Conservation (phyloP, 2,113 vertebrate genomes). For the Lophotis ruficrista region DNA sequence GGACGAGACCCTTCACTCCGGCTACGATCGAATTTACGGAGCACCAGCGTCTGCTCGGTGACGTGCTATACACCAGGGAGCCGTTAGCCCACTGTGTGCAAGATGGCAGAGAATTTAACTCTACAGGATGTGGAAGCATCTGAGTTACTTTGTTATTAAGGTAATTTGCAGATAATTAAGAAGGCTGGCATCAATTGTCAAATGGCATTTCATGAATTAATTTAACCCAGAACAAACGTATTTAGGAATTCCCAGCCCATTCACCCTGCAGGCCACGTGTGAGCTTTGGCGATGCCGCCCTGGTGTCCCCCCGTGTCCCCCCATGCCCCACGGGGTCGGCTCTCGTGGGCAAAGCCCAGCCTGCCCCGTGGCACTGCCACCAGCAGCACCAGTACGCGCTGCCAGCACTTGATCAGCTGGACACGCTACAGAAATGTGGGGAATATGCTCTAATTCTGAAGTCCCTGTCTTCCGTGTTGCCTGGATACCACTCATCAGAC, state of each 20-base stretch:
- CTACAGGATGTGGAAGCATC: not conserved
- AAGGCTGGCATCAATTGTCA: not conserved
- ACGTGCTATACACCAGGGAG: not conserved
- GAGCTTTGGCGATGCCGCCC: not conserved
- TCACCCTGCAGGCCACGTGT: not conserved
- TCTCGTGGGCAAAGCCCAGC: not conserved
- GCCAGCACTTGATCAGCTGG: not conserved
- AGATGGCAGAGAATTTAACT: not conserved
- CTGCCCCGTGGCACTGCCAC: fast-evolving
- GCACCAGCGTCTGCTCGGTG: not conserved
- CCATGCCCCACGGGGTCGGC: not conserved
- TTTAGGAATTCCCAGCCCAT: not conserved
- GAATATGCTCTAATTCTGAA: not conserved
- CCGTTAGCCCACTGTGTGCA: not conserved
- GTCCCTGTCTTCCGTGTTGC: not conserved
- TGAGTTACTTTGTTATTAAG: not conserved
- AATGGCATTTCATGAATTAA: not conserved
- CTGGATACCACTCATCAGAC: constrained; percentile 23
- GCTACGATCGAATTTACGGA: not conserved
- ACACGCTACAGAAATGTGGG: not conserved
- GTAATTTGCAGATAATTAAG: not conserved
- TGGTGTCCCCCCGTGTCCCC: not conserved
- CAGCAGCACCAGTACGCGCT: not conserved
- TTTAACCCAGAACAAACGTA: not conserved
- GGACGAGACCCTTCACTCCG: not conserved